Percentiles rank a stretch among this genome's conserved stretches.
These are phyloP conservation scores for Herminia tarsipennalis DNA, from an alignment of 2,888 invertebrate species.

Conservation along the genomic window DNA sequence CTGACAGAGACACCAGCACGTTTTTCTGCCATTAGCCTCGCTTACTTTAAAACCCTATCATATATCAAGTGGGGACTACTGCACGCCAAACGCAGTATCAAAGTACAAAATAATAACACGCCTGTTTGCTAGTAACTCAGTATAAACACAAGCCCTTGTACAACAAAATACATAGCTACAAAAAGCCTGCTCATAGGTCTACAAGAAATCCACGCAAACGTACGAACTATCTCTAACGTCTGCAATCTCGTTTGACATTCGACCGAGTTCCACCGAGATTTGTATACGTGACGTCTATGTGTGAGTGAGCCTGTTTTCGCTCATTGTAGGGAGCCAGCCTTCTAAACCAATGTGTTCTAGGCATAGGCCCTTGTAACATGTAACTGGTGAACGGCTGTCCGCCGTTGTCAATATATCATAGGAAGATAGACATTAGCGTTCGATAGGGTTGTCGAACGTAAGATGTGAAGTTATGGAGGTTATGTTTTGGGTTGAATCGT, in stretches of 20 bases:
- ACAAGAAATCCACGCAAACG: no score
- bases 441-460: slow-evolving; percentile 34
- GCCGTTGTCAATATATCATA: slow-evolving; percentile 78
- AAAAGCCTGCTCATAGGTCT: no score
- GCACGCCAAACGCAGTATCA: slow-evolving; percentile 47
- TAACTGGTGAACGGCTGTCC: slow-evolving; percentile 58
- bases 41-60: slow-evolving; percentile 28
- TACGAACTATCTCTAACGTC: no score
- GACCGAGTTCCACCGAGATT: no score
- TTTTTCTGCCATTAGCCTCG: slow-evolving; percentile 18
- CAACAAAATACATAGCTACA: no score
- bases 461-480: slow-evolving; percentile 17
- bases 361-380: slow-evolving; percentile 40
- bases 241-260: no score
- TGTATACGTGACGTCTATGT: no score
- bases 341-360: no score
- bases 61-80: slow-evolving; percentile 33
- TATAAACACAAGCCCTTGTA: slow-evolving; percentile 40
- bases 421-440: slow-evolving; percentile 70
- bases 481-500: background rate
- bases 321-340: no score
- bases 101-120: slow-evolving; percentile 72
- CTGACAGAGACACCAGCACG: slow-evolving; percentile 56
- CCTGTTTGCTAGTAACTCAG: slow-evolving; percentile 55
- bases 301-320: no score